phyloP scores from a whole-genome alignment of 2,888 invertebrate species.

The Mesodorylaimus sp. region DNA sequence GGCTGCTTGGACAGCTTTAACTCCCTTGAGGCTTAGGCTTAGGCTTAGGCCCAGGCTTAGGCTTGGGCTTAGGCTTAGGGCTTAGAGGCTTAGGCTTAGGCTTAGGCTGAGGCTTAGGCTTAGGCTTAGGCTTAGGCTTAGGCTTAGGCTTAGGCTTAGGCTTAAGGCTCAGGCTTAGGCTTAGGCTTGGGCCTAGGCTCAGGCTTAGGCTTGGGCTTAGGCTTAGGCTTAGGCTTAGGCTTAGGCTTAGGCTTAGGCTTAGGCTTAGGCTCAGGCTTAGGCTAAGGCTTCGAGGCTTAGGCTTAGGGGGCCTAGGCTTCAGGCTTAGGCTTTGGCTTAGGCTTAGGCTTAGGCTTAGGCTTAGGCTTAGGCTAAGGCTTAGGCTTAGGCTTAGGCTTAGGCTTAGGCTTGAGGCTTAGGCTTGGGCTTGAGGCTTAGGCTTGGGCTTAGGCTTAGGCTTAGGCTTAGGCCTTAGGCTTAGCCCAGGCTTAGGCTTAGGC shows the following conservation, averaged over 20 bases:
- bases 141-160: conserved; percentile 13
- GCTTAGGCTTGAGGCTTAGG: no score
- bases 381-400: conserved; percentile 13
- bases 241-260: conserved; percentile 11
- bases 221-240: conserved; percentile 12
- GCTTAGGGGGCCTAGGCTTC: conserved; percentile 1
- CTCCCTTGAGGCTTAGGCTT: conserved; percentile 11
- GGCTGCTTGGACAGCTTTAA: no score
- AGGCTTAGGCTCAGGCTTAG: conserved; percentile 12
- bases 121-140: conserved; percentile 14
- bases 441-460: conserved; percentile 15
- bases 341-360: no score
- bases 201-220: conserved; percentile 13
- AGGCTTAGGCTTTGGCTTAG: no score
- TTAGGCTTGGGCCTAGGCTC: conserved; percentile 13
- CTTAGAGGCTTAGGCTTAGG: conserved; percentile 11
- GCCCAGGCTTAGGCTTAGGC: conserved; percentile 12
- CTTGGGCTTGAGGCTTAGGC: no score
- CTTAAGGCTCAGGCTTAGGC: conserved; percentile 14
- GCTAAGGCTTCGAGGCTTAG: conserved; percentile 7
- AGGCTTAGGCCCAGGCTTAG: conserved; percentile 12
- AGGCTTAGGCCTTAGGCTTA: conserved; percentile 14
- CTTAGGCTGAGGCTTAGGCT: conserved; percentile 10
- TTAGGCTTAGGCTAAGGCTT: conserved; percentile 11
- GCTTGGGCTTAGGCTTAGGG: conserved; percentile 11